phyloP scores from a whole-genome alignment of 2,888 invertebrate genomes.

The Cephus runcator region DNA sequence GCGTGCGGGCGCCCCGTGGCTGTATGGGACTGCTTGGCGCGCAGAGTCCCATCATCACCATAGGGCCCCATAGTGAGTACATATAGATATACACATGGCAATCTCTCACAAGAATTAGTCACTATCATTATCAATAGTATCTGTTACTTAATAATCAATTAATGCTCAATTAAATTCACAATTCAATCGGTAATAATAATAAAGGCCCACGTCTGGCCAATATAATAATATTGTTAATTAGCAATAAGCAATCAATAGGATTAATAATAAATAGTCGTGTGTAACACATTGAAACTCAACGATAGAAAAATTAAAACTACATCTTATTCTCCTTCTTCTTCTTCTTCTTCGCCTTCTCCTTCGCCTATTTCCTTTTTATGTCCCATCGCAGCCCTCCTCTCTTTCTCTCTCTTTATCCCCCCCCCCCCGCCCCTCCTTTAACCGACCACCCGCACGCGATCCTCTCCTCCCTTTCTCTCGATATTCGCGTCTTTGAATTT shows the following conservation, averaged over 20 bases:
- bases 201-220: constrained; percentile 9
- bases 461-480: constrained; percentile 6
- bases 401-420: constrained; percentile 6
- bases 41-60: constrained; percentile 40
- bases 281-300: constrained; percentile 60
- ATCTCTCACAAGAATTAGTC: constrained; percentile 65
- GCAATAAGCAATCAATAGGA: constrained; percentile 40
- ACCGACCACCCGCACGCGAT: constrained; percentile 3
- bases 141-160: constrained; percentile 61
- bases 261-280: constrained; percentile 52
- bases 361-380: background rate
- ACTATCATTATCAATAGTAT: constrained; percentile 63
- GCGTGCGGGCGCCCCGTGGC: constrained; percentile 58
- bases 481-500: constrained; percentile 12
- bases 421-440: background rate
- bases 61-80: constrained; percentile 61
- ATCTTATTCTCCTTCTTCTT: constrained; percentile 20
- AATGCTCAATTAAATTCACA: constrained; percentile 47
- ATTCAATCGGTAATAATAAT: constrained; percentile 33
- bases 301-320: constrained; percentile 38
- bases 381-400: constrained; percentile 22
- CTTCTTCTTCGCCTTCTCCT: constrained; percentile 23
- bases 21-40: constrained; percentile 30
- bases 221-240: constrained; percentile 29
- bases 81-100: constrained; percentile 65